Evolutionary conservation across 2,888 invertebrate species (phyloP).

Genomic region (Cylindroiulus punctatus): DNA sequence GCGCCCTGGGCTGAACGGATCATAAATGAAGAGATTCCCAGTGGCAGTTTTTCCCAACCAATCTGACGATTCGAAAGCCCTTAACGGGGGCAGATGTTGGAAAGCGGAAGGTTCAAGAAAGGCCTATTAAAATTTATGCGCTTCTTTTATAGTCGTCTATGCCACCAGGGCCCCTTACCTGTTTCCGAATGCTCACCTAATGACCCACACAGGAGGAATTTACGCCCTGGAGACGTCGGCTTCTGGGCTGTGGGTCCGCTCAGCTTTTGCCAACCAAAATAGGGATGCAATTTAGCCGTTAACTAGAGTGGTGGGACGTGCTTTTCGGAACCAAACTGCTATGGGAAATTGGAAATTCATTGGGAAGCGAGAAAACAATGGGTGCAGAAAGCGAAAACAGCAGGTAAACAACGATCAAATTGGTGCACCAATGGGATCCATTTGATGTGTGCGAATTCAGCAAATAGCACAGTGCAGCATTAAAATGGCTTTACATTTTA

Average conservation of each 20-base stretch:
- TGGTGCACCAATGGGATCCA: not conserved
- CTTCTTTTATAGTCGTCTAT: conserved; percentile 13
- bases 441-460: not conserved
- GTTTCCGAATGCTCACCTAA: conserved; percentile 5
- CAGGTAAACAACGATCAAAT: too few species aligned
- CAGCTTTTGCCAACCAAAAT: not conserved
- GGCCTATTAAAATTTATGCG: conserved; percentile 26
- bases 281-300: not conserved
- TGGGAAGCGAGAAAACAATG: not conserved
- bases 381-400: not conserved
- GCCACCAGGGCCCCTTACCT: conserved; percentile 32
- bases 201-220: conserved; percentile 32
- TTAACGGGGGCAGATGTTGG: not conserved
- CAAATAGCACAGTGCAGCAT: too few species aligned
- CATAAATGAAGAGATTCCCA: conserved; percentile 32
- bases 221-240: conserved; percentile 14
- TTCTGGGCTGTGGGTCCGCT: conserved; percentile 20
- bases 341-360: conserved; percentile 24
- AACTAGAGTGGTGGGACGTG: too few species aligned
- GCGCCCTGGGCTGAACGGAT: not conserved
- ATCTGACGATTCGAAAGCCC: not conserved
- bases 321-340: too few species aligned
- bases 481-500: too few species aligned
- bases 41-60: conserved; percentile 32
- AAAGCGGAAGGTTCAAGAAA: conserved; percentile 32